phyloP scores from a whole-genome alignment of 2,888 invertebrate species.

The Onthophagus sagittarius region DNA sequence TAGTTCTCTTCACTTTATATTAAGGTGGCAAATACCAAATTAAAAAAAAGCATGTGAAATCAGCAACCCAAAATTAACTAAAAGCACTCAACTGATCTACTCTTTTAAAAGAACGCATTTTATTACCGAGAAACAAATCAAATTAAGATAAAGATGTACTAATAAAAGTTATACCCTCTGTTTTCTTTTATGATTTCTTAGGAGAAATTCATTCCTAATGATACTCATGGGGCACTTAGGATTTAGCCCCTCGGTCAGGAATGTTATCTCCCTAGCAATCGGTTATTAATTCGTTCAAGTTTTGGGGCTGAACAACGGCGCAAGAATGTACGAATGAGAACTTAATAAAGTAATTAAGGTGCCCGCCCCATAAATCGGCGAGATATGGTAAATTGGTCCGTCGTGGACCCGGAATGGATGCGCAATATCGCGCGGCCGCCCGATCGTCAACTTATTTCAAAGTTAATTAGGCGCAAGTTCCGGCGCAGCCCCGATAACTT shows the following conservation, averaged over 20 bases:
- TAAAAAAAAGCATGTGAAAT: too few relatives aligned
- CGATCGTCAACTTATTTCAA: conserved; percentile 41
- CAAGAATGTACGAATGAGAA: conserved; percentile 7
- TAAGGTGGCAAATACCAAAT: too few relatives aligned
- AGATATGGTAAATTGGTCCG: conserved; percentile 22
- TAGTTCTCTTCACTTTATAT: too few relatives aligned
- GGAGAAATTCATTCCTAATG: neutral
- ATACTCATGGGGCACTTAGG: neutral
- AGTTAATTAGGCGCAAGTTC: conserved; percentile 46
- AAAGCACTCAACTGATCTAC: too few relatives aligned
- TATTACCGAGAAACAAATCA: neutral
- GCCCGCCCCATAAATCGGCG: conserved; percentile 16
- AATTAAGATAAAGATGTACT: neutral
- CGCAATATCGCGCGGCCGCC: conserved; percentile 30
- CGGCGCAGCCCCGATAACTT: conserved; percentile 41
- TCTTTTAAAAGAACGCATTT: neutral
- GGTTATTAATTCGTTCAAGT: neutral
- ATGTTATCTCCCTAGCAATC: neutral
- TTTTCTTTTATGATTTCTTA: neutral
- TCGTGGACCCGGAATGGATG: conserved; percentile 25
- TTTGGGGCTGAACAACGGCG: neutral
- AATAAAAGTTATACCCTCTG: neutral
- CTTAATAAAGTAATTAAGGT: conserved; percentile 14
- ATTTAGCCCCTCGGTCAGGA: neutral
- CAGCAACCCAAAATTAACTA: too few relatives aligned